Evolutionary conservation across 2,797 vertebrate genomes (phyloP), one percentile per base, ranked within the genome.

Genomic region (Tapera naevia): DNA sequence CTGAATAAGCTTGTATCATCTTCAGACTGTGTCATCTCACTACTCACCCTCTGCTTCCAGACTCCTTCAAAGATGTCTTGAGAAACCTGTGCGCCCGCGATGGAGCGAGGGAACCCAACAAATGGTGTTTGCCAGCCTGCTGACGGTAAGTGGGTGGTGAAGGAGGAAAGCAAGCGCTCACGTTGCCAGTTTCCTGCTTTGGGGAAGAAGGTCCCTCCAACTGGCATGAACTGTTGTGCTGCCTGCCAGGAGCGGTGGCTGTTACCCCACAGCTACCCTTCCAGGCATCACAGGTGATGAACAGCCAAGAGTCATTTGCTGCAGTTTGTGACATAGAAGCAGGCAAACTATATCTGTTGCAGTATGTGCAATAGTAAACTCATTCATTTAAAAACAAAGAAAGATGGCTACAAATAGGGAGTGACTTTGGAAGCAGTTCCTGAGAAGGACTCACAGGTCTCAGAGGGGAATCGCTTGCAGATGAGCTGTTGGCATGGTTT

Each of bases 101-200:
- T 5, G 5, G 70, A 83, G 80, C 1, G 71, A 86, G 88, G 94
- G 74, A 96, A 90, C 86, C 91, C 93, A 80, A 91, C 80, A 91
- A 94, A 90, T 51, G 73, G 76, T 90, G 80, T 88, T 94, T 95
- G 88, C 94, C 95, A 94, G 88, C 86, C 76, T 79, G 91, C 70
- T 6, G 9, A 72, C 70, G 83, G 70, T 61, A 60, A 48, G 95
- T 96, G 95, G 95, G 94, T 94, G 95, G 93, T 84, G 94, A 88
- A 27, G 93, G 39, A 90, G 58, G 88, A 79, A 95, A 93, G 80
- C 0, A 7, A 94, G 81, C 0, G 0, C 89, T 94, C 3, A 0
- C 56, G 54, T 33, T 96, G 96, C 95, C 95, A 93, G 89, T 88
- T 94, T 86, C 80, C 93, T 57, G 43, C 88, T 88, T 80, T 79